Evolutionary conservation across 2,888 invertebrate species (phyloP).

Genomic region (Leucophenga maculata): DNA sequence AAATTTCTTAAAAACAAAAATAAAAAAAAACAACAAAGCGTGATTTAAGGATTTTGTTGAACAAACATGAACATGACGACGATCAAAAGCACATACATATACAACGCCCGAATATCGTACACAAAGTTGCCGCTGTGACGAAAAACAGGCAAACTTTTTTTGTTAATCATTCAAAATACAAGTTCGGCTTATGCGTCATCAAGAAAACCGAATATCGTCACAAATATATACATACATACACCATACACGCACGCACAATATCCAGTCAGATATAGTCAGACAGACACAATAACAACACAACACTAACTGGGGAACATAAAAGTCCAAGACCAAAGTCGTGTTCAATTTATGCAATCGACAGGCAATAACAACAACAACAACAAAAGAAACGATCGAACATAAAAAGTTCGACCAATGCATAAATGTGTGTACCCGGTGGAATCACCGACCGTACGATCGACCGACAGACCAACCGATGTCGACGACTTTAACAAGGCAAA

Average conservation of each 20-base stretch:
- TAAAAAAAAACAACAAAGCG: background rate
- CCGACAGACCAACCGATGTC: background rate
- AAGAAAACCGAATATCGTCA: background rate
- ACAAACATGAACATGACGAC: background rate
- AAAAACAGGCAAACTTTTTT: too few relatives aligned
- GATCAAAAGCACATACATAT: background rate
- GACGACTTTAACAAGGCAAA: slow-evolving; percentile 8
- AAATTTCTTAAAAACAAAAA: background rate
- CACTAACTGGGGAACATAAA: too few relatives aligned
- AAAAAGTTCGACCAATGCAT: too few relatives aligned
- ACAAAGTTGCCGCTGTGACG: too few relatives aligned
- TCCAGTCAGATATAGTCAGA: slow-evolving; percentile 3
- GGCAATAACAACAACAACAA: slow-evolving; percentile 13
- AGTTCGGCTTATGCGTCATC: slow-evolving; percentile 2
- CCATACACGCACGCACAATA: background rate
- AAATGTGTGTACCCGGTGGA: too few relatives aligned
- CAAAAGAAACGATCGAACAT: background rate
- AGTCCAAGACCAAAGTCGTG: slow-evolving; percentile 4
- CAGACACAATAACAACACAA: slow-evolving; percentile 11
- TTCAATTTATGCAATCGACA: slow-evolving; percentile 21
- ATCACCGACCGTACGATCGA: too few relatives aligned
- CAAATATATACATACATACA: background rate
- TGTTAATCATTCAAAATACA: background rate
- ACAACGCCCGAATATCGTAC: background rate
- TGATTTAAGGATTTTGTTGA: background rate